Percentiles rank a stretch among this genome's conserved stretches.
phyloP scores from a whole-genome alignment of 2,888 invertebrate species.

The Epistrophe eligans region DNA sequence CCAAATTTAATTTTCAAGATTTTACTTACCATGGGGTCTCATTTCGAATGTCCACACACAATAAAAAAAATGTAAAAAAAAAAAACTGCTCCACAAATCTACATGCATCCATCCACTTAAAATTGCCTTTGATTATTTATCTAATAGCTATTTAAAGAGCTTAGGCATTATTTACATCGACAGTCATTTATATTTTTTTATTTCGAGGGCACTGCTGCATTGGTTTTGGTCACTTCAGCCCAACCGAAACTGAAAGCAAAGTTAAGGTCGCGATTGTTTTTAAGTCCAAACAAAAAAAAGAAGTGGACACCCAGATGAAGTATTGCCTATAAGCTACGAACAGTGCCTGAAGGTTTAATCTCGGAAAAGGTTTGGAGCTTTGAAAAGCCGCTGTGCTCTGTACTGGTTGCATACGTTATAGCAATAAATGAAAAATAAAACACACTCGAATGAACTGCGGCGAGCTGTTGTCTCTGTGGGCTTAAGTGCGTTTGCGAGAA shows the following conservation, averaged over 20 bases:
- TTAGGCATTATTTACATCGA: slow-evolving; percentile 68
- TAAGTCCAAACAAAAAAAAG: slow-evolving; percentile 12
- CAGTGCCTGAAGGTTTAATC: slow-evolving; percentile 29
- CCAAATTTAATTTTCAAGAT: slow-evolving; percentile 32
- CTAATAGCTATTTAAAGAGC: slow-evolving; percentile 69
- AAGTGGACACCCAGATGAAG: slow-evolving; percentile 37
- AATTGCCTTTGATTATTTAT: slow-evolving; percentile 54
- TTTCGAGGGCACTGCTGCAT: slow-evolving; percentile 61
- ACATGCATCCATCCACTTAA: slow-evolving; percentile 61
- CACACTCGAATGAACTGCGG: not conserved
- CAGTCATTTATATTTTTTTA: slow-evolving; percentile 39
- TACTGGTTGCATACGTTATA: not conserved
- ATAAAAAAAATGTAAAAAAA: not conserved
- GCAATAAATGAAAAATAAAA: not conserved
- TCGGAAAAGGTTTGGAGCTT: slow-evolving; percentile 32
- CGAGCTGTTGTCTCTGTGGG: slow-evolving; percentile 7
- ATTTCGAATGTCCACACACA: slow-evolving; percentile 55
- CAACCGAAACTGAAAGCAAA: slow-evolving; percentile 64
- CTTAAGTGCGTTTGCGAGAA: slow-evolving; percentile 71
- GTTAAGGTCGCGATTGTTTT: slow-evolving; percentile 60
- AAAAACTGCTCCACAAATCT: slow-evolving; percentile 59
- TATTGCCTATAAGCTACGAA: slow-evolving; percentile 6
- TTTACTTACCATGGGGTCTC: slow-evolving; percentile 38
- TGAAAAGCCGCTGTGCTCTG: slow-evolving; percentile 19
- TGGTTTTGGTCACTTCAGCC: slow-evolving; percentile 2